phyloP scores from a whole-genome alignment of 1,140 invertebrate genomes.

The Rhagoletis zephyria region DNA sequence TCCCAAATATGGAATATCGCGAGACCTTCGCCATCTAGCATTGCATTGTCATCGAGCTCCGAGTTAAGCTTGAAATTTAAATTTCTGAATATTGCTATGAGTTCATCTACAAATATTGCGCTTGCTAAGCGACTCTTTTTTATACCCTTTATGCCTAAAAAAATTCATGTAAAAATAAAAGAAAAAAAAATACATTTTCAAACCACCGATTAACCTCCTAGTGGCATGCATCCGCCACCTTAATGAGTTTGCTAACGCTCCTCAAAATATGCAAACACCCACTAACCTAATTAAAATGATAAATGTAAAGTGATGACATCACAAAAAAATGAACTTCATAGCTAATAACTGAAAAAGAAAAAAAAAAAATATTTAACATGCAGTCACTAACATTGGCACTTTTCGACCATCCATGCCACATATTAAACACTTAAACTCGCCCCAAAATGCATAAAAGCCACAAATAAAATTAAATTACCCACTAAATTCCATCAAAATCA shows the following conservation, averaged over 20 bases:
- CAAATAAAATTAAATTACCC: slow-evolving; percentile 20
- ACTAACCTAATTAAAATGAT: slow-evolving; percentile 42
- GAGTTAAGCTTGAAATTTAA: no score
- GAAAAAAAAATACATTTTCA: background rate
- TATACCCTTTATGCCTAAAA: no score
- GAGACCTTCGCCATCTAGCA: no score
- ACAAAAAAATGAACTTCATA: background rate
- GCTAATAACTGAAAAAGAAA: no score
- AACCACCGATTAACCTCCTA: background rate
- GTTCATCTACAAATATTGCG: no score
- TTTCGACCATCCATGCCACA: no score
- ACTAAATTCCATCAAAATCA: slow-evolving; percentile 32
- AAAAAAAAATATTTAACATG: no score
- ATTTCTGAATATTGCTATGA: no score
- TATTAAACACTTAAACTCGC: background rate
- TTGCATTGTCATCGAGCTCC: no score
- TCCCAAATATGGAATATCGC: no score
- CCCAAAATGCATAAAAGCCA: background rate
- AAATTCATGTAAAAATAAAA: background rate
- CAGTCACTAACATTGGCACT: no score
- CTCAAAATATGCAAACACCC: background rate
- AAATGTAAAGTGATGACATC: background rate
- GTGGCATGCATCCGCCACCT: background rate
- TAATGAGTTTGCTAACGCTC: background rate
- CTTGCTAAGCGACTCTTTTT: no score